Percentiles rank a stretch among this genome's conserved stretches.
Evolutionary conservation across 1,140 invertebrate genomes (phyloP).

Genomic region (Contarinia nasturtii): DNA sequence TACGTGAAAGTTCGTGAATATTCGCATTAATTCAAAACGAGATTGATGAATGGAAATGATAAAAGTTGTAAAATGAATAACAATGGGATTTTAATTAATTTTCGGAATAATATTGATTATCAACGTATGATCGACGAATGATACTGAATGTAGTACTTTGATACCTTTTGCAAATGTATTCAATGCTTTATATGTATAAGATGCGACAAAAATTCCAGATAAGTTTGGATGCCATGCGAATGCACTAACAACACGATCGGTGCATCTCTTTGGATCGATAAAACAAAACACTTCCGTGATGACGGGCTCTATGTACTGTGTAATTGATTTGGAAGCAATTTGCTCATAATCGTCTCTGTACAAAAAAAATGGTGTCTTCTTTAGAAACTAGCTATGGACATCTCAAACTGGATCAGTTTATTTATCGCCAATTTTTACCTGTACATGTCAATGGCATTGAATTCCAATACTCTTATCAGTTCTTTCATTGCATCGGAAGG

Average conservation of each 20-base stretch:
- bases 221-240: conserved; percentile 46
- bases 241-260: conserved; percentile 33
- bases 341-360: conserved; percentile 17
- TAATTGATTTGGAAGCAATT: conserved; percentile 12
- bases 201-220: conserved; percentile 39
- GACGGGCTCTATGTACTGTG: conserved; percentile 14
- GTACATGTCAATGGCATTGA: conserved; percentile 23
- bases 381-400: neutral
- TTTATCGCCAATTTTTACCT: conserved; percentile 9
- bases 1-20: no score
- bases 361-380: neutral
- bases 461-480: conserved; percentile 17
- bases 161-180: neutral
- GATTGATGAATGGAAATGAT: no score
- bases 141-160: no score
- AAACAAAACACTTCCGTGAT: conserved; percentile 21
- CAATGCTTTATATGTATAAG: conserved; percentile 28
- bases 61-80: no score
- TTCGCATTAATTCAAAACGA: no score
- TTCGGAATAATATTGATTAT: no score
- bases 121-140: no score
- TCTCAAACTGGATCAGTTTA: neutral
- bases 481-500: conserved; percentile 15
- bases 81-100: no score
- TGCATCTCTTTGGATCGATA: conserved; percentile 20